Percentiles rank a stretch among this genome's conserved stretches.
These are phyloP conservation scores for Villa cingulata DNA, from an alignment of 2,888 invertebrate genomes.

Conservation along the genomic window DNA sequence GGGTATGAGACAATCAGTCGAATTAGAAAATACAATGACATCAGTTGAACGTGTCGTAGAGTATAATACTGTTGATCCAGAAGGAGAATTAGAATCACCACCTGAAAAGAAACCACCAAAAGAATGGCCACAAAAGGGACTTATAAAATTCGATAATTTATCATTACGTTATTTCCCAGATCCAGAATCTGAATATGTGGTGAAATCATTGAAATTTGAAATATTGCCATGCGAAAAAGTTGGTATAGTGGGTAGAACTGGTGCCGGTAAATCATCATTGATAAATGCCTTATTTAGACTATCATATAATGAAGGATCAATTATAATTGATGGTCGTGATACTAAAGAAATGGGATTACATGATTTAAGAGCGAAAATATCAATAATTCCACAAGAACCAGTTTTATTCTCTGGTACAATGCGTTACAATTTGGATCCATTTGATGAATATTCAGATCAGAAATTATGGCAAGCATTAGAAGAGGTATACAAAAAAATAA, in stretches of 20 bases:
- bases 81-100: conserved; percentile 50
- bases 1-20: conserved; percentile 88
- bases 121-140: conserved; percentile 60
- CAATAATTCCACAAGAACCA: conserved; percentile 77
- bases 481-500: too few relatives aligned
- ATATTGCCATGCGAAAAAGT: conserved; percentile 53
- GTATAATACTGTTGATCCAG: conserved; percentile 41
- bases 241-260: conserved; percentile 59
- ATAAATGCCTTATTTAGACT: conserved; percentile 64
- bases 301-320: conserved; percentile 60
- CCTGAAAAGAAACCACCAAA: conserved; percentile 48
- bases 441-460: conserved; percentile 62
- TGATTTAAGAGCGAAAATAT: conserved; percentile 59
- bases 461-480: conserved; percentile 74
- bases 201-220: conserved; percentile 54
- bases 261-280: conserved; percentile 58
- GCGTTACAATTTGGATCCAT: conserved; percentile 81
- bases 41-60: conserved; percentile 71
- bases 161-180: conserved; percentile 55
- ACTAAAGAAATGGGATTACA: conserved; percentile 57
- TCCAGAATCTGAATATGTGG: conserved; percentile 51
- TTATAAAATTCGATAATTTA: conserved; percentile 52
- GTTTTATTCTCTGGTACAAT: conserved; percentile 77
- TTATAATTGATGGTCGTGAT: conserved; percentile 67
- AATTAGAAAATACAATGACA: conserved; percentile 77